phyloP scores from a whole-genome alignment of 2,888 invertebrate species.

The Drosophila bunnanda region DNA sequence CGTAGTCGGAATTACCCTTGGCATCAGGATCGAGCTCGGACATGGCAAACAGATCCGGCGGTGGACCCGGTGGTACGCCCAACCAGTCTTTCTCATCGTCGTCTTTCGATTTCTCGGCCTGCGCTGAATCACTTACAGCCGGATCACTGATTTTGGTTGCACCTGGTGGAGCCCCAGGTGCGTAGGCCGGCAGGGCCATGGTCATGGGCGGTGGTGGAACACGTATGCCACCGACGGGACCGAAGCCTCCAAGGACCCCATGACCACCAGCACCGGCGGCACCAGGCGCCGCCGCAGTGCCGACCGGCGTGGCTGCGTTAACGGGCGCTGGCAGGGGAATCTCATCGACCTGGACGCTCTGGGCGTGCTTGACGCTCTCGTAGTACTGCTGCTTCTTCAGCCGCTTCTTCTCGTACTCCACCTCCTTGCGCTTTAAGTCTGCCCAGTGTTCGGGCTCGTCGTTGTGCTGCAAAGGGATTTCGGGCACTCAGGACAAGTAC shows the following conservation, averaged over 20 bases:
- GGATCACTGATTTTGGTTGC: conserved; percentile 90
- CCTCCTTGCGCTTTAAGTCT: conserved; percentile 94
- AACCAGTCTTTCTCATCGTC: conserved; percentile 88
- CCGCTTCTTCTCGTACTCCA: conserved; percentile 96
- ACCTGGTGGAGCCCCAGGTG: conserved; percentile 88
- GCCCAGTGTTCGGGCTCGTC: conserved; percentile 98
- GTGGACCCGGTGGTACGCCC: conserved; percentile 94
- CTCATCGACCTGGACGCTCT: conserved; percentile 97
- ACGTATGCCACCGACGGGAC: conserved; percentile 71
- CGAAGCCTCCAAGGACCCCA: conserved; percentile 2
- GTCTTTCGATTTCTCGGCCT: conserved; percentile 72
- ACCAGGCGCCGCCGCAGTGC: conserved; percentile 47
- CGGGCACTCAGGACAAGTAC: background rate
- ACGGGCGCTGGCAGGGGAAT: conserved; percentile 95
- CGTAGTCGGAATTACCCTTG: conserved; percentile 73
- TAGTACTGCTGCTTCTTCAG: conserved; percentile 95
- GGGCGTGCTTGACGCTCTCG: conserved; percentile 97
- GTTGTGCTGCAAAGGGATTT: conserved; percentile 89
- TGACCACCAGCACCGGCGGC: conserved; percentile 49
- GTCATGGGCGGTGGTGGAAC: conserved; percentile 83
- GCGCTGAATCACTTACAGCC: background rate
- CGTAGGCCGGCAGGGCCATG: conserved; percentile 83
- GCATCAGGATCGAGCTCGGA: conserved; percentile 86
- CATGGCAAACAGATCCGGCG: conserved; percentile 89
- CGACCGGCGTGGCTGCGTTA: conserved; percentile 69